Evolutionary conservation across 2,113 vertebrate genomes (phyloP).

Genomic region (Actenoides lindsayi): DNA sequence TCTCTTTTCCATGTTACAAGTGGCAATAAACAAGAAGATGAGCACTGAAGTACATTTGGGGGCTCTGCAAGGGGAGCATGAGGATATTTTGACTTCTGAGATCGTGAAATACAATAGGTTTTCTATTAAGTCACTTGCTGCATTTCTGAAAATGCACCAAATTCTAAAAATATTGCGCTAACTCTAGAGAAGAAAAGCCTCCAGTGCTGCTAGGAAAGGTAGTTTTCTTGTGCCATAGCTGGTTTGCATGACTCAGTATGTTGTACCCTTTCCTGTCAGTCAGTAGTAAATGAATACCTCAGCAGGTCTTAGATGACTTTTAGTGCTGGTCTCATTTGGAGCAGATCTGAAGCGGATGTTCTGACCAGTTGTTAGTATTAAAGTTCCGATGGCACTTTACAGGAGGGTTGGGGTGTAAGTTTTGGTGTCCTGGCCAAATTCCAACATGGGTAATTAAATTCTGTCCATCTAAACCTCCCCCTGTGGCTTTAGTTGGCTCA

Average conservation of each 20-base stretch:
- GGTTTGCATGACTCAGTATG: not conserved
- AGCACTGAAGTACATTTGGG: not conserved
- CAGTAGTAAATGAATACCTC: not conserved
- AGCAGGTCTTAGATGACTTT: not conserved
- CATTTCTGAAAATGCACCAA: not conserved
- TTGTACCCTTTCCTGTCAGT: not conserved
- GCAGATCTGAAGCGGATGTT: conserved; percentile 40
- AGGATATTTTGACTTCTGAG: not conserved
- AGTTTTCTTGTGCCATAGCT: not conserved
- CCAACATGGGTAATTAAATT: conserved; percentile 63
- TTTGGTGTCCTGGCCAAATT: conserved; percentile 46
- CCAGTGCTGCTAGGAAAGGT: not conserved
- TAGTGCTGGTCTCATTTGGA: not conserved
- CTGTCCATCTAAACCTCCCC: conserved; percentile 50
- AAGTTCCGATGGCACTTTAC: not conserved
- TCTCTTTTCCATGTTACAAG: not conserved
- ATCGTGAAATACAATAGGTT: not conserved
- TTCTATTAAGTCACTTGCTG: not conserved
- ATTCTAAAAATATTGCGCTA: not conserved
- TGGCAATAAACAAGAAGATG: not conserved
- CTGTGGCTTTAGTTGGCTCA: conserved; percentile 53
- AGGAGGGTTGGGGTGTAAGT: not conserved
- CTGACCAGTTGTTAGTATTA: conserved; percentile 33
- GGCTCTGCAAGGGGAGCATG: not conserved
- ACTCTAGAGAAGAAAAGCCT: not conserved